phyloP scores from a whole-genome alignment of 1,140 invertebrate species.

The Drosophila equinoxialis region DNA sequence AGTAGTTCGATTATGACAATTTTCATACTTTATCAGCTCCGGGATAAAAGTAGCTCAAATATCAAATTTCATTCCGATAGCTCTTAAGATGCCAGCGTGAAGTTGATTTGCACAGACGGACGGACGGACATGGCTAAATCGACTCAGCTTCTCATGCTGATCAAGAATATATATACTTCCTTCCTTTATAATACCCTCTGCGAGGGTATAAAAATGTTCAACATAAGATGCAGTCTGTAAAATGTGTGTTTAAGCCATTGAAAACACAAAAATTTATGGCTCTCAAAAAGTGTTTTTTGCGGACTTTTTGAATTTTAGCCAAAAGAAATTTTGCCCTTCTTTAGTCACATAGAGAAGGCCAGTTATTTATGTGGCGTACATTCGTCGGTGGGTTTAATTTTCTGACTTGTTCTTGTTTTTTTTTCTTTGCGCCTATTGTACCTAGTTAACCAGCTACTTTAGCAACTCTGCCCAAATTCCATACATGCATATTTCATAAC shows the following conservation, averaged over 20 bases:
- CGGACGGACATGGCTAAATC: no score
- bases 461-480: constrained; percentile 6
- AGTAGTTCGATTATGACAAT: no score
- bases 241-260: neutral
- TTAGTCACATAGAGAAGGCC: neutral
- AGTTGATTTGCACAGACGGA: no score
- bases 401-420: neutral
- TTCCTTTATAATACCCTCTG: no score
- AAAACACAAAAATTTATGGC: neutral
- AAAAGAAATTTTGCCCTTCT: neutral
- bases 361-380: neutral
- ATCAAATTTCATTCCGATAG: no score
- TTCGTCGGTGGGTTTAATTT: neutral
- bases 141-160: no score
- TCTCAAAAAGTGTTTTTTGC: neutral
- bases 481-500: constrained; percentile 7
- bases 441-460: neutral
- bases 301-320: neutral
- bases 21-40: no score
- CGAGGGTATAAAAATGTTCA: no score
- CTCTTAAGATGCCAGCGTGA: no score
- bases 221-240: neutral
- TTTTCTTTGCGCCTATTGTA: neutral
- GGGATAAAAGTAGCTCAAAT: no score
- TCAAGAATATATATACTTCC: no score